Evolutionary conservation across 2,113 vertebrate species (phyloP).

Genomic region (Opisthocomus hoazin): DNA sequence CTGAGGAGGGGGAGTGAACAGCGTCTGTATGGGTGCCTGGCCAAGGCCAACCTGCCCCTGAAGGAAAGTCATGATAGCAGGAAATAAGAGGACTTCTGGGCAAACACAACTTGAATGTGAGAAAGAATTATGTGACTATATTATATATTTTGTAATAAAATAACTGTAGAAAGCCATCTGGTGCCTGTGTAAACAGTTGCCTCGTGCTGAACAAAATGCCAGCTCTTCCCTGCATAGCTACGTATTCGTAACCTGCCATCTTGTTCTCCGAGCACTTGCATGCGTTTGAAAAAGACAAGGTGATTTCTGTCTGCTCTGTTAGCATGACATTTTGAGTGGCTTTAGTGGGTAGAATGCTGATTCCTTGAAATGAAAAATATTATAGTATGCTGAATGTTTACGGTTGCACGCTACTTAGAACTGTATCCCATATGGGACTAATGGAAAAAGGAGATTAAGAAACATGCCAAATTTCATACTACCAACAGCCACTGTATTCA

Average conservation of each 20-base stretch:
- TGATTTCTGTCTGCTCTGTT: neutral
- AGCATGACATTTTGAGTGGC: neutral
- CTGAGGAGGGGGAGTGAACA: neutral
- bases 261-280: neutral
- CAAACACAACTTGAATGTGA: neutral
- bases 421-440: neutral
- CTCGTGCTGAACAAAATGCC: neutral
- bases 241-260: fast-evolving
- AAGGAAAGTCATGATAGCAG: neutral
- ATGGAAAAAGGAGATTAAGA: neutral
- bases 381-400: neutral
- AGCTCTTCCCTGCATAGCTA: neutral
- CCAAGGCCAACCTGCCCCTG: neutral
- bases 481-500: neutral
- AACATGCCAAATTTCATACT: neutral
- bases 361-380: neutral
- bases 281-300: neutral
- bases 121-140: neutral
- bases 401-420: neutral
- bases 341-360: neutral
- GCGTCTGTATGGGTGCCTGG: neutral
- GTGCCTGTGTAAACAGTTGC: neutral
- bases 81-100: neutral
- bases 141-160: neutral
- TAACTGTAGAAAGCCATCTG: neutral